Evolutionary conservation across 2,113 vertebrate genomes (phyloP), one percentile per base, ranked within the genome.

Genomic region (Pituophis catenifer): DNA sequence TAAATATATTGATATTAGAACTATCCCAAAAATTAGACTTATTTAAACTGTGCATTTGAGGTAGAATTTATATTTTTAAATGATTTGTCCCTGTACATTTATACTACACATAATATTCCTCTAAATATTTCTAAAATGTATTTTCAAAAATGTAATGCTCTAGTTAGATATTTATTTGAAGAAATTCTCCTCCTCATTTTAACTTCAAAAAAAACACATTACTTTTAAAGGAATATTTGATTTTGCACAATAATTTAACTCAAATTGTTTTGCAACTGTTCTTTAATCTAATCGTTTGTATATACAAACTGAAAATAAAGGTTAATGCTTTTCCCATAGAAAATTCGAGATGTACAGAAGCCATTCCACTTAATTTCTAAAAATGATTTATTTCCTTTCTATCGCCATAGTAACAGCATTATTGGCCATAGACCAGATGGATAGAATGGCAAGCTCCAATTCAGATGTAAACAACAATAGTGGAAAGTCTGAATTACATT

Each of bases 401-500:
- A 89, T 50, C 24, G 9, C 91, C 85, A 75, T 0, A 12, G 23
- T 1, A 92, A 44, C 62, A 89, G 19, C 12, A 1, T 57, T 92
- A 86, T 65, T 94, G 59, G 85, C 65, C 33, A 59, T 91, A 62
- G 90, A 88, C 91, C 59, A 93, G 52, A 70, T 29, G 5, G 7
- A 33, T 0, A 65, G 44, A 70, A 91, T 70, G 21, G 91, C 89
- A 88, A 89, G 88, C 2, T 48, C 53, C 91, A 88, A 38, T 86
- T 44, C 86, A 94, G 44, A 55, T 4, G 90, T 92, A 95, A 93
- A 87, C 24, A 91, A 85, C 53, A 57, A 90, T 10, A 48, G 81
- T 86, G 1, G 2, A 62, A 54, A 52, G 86, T 3, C 0, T 2
- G 23, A 75, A 55, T 50, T 53, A 24, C 8, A 88, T 55, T 8